Conservation (phyloP, 2,113 vertebrate genomes). For the Aix galericulata region DNA sequence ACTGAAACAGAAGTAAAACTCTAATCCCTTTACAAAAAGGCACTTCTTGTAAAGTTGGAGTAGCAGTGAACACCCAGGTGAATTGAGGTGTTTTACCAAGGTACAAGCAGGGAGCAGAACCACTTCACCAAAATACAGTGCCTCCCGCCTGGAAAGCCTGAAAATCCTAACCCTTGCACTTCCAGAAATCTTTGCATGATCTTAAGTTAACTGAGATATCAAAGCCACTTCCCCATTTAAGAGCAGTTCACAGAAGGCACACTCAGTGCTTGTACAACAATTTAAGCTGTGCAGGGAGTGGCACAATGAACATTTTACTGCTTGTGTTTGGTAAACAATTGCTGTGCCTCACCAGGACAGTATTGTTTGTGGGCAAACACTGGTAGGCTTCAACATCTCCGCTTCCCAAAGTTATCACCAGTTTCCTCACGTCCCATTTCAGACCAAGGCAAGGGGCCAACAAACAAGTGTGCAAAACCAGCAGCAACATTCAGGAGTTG, state of each 20-base stretch:
- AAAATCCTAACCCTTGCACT: too few relatives aligned
- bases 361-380: neutral
- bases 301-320: accelerated
- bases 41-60: neutral
- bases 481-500: neutral
- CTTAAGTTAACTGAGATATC: neutral
- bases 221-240: neutral
- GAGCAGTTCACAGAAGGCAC: neutral
- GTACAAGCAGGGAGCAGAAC: neutral
- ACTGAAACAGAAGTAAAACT: neutral
- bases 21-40: neutral
- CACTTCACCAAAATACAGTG: neutral
- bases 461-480: accelerated
- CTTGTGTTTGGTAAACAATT: neutral
- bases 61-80: neutral
- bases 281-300: neutral
- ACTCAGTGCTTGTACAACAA: accelerated
- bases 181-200: neutral
- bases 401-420: neutral
- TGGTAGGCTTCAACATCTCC: neutral
- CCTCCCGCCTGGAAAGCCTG: neutral
- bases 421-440: neutral
- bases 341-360: neutral
- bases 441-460: neutral
- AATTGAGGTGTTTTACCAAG: neutral